These are phyloP conservation scores for Rotaria magnacalcarata DNA, from an alignment of 2,888 invertebrate species.

Conservation along the genomic window DNA sequence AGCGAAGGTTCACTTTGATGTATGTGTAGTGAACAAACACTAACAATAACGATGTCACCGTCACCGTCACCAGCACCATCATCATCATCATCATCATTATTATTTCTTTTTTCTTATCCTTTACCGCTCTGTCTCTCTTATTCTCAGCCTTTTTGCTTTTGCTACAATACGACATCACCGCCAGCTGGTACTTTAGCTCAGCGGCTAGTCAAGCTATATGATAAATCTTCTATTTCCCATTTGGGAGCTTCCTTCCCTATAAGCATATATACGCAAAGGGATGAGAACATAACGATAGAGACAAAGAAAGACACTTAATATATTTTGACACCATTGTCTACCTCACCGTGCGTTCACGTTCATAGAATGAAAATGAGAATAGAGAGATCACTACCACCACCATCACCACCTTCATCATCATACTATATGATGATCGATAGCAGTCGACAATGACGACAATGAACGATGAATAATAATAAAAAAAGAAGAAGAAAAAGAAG, in stretches of 20 bases:
- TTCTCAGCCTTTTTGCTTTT: constrained; percentile 11
- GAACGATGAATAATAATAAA: background rate
- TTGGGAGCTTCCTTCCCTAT: constrained; percentile 14
- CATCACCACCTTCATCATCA: no score
- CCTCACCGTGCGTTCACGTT: background rate
- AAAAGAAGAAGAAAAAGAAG: background rate
- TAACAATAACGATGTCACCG: background rate
- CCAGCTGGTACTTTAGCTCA: constrained; percentile 15
- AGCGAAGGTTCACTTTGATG: background rate
- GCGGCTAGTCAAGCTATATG: background rate
- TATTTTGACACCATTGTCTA: constrained; percentile 5
- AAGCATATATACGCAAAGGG: background rate
- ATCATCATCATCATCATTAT: background rate
- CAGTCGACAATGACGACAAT: background rate
- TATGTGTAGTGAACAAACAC: background rate
- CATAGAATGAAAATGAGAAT: background rate
- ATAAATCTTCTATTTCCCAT: constrained; percentile 9
- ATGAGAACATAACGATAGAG: constrained; percentile 12
- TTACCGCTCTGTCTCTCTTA: background rate
- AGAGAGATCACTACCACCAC: background rate
- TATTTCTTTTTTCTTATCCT: background rate
- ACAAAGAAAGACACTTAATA: constrained; percentile 19
- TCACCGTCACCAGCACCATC: background rate
- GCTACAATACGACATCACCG: background rate
- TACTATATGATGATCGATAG: constrained; percentile 20